Evolutionary conservation across 2,888 invertebrate genomes (phyloP), one percentile per base, ranked within the genome.

Genomic region (Bombylius discolor): DNA sequence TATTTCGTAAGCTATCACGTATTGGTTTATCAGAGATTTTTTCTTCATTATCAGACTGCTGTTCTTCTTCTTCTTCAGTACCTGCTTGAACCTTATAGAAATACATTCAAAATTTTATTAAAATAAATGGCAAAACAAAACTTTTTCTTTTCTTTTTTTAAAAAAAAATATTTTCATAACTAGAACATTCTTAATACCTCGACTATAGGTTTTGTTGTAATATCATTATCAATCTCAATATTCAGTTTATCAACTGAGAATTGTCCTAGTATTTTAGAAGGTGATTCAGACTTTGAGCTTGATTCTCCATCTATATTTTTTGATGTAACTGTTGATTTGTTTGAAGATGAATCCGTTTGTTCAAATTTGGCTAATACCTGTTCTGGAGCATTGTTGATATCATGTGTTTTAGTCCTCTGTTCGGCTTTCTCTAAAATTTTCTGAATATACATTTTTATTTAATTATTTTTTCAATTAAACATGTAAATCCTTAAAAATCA

Each of bases 391-490:
- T 56, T 68, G 58, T 68, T 68, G 7, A 74, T 70, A 9, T 74
- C 74, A 23, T 73, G 65, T 4, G 69, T 66, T 59, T 70, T 69
- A 62, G 87, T 84, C 60, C 89, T 80, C 63, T 85, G 83, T 65
- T 84, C 81, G 31, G 88, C 89, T 64, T 87, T 79, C 67, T 87
- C 86, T 65, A 89, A 76, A 81, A 89, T 85, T 64, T 84, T 82
- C 88, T 92, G 66, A 49, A 77, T 49, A 59, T 56, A 58, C 53
- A 42, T 49, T 23, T 23, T 23, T 23, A 23, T 23, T 23, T 23
- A 23, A 23, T 23, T 23, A 23, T 23, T 23, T 23, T 23, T 3
- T 23, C 3, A 23, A 2, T 23, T 23, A 1, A 23, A 23, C 23
- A 23, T 23, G 23, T 23, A 23, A 23, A 23, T 23, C 3, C 23